phyloP scores from a whole-genome alignment of 1,140 invertebrate species.

The Trachymyrmex septentrionalis region DNA sequence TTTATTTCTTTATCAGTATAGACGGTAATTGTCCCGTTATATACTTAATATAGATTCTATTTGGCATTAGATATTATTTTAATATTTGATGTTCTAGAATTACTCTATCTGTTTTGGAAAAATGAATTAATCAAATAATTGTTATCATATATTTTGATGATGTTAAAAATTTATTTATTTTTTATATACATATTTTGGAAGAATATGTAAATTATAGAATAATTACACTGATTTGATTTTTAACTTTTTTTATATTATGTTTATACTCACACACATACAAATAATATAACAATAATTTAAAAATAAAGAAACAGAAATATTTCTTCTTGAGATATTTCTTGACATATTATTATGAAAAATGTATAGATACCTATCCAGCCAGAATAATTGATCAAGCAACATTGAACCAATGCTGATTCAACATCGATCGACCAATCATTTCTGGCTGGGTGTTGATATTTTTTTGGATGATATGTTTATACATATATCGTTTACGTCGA shows the following conservation, averaged over 20 bases:
- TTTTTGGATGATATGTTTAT: neutral
- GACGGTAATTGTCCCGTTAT: neutral
- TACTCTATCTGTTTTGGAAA: conserved; percentile 3
- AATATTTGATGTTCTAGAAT: neutral
- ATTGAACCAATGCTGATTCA: too few species aligned
- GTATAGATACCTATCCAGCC: neutral
- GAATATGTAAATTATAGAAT: conserved; percentile 1
- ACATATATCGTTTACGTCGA: conserved; percentile 54
- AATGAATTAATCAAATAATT: neutral
- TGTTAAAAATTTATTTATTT: neutral
- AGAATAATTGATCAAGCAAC: too few species aligned
- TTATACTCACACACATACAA: neutral
- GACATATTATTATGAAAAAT: neutral
- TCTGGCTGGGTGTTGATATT: neutral
- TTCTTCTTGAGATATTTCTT: neutral
- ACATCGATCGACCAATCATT: too few species aligned
- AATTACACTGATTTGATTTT: neutral
- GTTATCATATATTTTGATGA: neutral
- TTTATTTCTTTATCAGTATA: neutral
- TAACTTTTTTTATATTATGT: neutral
- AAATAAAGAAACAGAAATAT: neutral
- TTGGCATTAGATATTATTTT: neutral
- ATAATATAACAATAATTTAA: neutral
- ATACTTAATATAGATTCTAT: neutral
- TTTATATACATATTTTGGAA: neutral